Conservation (phyloP, 2,113 vertebrate species). For the Todiramphus chloris region DNA sequence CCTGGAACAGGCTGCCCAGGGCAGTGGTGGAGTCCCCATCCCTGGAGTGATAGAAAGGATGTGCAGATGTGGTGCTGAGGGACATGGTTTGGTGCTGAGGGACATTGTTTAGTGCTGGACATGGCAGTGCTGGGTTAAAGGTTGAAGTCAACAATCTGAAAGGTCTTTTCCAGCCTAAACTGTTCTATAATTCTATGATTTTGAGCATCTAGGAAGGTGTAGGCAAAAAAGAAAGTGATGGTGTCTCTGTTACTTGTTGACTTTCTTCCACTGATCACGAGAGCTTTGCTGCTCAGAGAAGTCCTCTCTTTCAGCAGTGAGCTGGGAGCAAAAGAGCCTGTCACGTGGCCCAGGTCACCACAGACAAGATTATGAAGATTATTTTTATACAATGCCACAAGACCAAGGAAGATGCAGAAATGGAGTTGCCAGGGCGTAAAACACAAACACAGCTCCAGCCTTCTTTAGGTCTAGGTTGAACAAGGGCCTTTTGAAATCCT, state of each 20-base stretch:
- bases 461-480: neutral
- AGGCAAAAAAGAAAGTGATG: neutral
- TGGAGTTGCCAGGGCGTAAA: neutral
- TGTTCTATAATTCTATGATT: neutral
- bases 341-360: neutral
- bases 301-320: neutral
- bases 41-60: neutral
- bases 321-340: neutral
- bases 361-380: neutral
- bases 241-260: neutral
- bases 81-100: neutral
- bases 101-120: neutral
- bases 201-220: neutral
- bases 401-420: neutral
- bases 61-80: neutral
- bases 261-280: neutral
- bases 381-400: neutral
- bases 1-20: neutral
- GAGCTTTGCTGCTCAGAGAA: neutral
- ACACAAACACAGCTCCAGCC: neutral
- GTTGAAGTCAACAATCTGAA: neutral
- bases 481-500: neutral
- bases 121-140: neutral
- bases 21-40: neutral
- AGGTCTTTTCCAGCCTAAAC: neutral